Conservation (phyloP, 2,888 invertebrate genomes). For the Sarcophaga caerulescens region DNA sequence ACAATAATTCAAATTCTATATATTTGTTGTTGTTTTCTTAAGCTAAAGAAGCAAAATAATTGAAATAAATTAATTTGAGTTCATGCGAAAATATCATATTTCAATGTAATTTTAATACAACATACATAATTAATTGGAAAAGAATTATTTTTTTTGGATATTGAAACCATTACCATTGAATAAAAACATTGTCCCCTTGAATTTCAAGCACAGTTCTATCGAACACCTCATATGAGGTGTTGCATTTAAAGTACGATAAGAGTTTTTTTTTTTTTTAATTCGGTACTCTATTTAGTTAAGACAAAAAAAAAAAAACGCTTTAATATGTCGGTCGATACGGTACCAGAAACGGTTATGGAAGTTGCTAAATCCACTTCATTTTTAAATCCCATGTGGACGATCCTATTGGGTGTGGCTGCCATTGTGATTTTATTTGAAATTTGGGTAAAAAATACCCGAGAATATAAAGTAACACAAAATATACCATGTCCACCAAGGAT, state of each 20-base stretch:
- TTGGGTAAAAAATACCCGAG: slow-evolving; percentile 82
- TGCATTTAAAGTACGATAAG: background rate
- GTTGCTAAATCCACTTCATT: slow-evolving; percentile 52
- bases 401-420: slow-evolving; percentile 72
- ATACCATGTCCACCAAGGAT: slow-evolving; percentile 86
- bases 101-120: too few relatives aligned
- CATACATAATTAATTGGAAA: slow-evolving; percentile 23
- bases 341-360: slow-evolving; percentile 39
- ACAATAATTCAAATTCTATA: too few relatives aligned
- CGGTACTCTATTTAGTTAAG: background rate
- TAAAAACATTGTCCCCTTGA: slow-evolving; percentile 35
- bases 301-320: background rate
- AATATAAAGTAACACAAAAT: slow-evolving; percentile 85
- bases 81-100: background rate
- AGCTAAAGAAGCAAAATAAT: background rate
- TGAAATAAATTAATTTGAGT: slow-evolving; percentile 4
- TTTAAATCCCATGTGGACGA: slow-evolving; percentile 74
- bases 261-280: too few relatives aligned
- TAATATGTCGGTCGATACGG: slow-evolving; percentile 37
- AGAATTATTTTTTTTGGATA: slow-evolving; percentile 30
- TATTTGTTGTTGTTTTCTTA: too few relatives aligned
- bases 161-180: background rate
- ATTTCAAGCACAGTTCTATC: slow-evolving; percentile 15
- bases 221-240: slow-evolving; percentile 40
- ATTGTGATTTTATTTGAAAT: slow-evolving; percentile 74